Conservation (phyloP, 1,140 invertebrate genomes). For the Heterodera carotae region DNA sequence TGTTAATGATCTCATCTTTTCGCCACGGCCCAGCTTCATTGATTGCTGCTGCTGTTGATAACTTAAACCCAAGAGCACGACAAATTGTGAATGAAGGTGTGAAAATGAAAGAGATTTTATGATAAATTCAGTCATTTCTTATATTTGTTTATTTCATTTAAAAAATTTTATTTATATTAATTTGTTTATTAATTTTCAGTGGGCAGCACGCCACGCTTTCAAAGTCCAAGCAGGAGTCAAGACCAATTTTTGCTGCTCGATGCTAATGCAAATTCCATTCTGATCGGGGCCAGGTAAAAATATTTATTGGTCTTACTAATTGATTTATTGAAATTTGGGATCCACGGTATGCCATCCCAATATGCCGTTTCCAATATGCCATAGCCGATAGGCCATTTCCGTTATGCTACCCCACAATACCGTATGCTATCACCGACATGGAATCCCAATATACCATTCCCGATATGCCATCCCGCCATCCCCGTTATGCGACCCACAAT, state of each 20-base stretch:
- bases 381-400: no score
- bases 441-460: no score
- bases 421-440: no score
- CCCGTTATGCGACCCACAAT: no score
- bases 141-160: not conserved
- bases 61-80: slow-evolving; percentile 39
- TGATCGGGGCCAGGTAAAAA: slow-evolving; percentile 86
- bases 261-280: slow-evolving; percentile 81
- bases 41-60: slow-evolving; percentile 30
- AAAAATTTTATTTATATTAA: no score
- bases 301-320: no score
- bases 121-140: not conserved
- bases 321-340: no score
- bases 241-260: slow-evolving; percentile 79
- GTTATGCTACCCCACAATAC: no score
- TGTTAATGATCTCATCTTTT: not conserved
- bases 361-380: no score
- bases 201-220: slow-evolving; percentile 32
- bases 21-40: not conserved
- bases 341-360: no score
- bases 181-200: slow-evolving; percentile 25
- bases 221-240: slow-evolving; percentile 71
- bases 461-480: no score
- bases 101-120: slow-evolving; percentile 17
- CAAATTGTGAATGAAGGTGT: slow-evolving; percentile 43